phyloP scores from a whole-genome alignment of 2,888 invertebrate species.

The Lycophotia porphyrea region DNA sequence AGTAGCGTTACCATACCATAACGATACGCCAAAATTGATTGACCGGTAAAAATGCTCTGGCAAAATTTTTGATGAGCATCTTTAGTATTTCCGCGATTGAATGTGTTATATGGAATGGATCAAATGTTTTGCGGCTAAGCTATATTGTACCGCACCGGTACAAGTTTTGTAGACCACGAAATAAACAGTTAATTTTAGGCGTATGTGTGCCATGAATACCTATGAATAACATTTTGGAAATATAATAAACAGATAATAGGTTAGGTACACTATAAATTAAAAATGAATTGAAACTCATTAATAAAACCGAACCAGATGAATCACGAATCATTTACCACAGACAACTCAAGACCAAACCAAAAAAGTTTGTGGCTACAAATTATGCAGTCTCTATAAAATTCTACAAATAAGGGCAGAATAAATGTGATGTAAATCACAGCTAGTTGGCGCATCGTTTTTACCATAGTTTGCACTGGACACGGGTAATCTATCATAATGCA shows the following conservation, averaged over 20 bases:
- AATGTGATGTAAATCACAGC: conserved; percentile 45
- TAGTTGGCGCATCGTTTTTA: conserved; percentile 68
- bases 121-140: conserved; percentile 43
- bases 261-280: neutral
- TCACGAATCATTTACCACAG: neutral
- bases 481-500: conserved; percentile 79
- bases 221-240: conserved; percentile 2
- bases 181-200: conserved; percentile 52
- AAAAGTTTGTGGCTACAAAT: neutral
- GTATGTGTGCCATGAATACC: conserved; percentile 14
- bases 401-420: conserved; percentile 33
- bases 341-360: conserved; percentile 12
- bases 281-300: neutral
- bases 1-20: conserved; percentile 63
- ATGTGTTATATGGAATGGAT: conserved; percentile 48
- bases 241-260: neutral
- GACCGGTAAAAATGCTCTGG: conserved; percentile 61
- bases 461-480: conserved; percentile 73
- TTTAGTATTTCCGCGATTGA: conserved; percentile 44
- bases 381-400: conserved; percentile 9
- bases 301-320: neutral
- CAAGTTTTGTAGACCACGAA: conserved; percentile 43
- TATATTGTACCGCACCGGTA: conserved; percentile 38
- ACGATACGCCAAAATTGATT: conserved; percentile 63
- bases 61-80: conserved; percentile 52